phyloP scores from a whole-genome alignment of 2,888 invertebrate species.

The Pammene aurita region DNA sequence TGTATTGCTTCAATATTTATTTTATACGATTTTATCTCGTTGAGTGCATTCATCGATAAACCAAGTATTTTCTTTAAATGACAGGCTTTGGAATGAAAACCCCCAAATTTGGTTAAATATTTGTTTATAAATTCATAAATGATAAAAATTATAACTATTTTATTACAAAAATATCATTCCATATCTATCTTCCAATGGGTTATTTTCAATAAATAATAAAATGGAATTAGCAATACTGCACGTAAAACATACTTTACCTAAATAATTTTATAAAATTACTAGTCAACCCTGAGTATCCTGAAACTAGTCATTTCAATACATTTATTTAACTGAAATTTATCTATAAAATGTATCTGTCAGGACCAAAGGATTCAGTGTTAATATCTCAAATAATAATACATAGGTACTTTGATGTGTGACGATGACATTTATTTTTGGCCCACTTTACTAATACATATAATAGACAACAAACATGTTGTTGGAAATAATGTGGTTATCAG shows the following conservation, averaged over 20 bases:
- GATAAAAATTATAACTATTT: slow-evolving; percentile 25
- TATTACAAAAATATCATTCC: slow-evolving; percentile 28
- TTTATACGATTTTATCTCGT: neutral
- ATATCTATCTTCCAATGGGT: slow-evolving; percentile 30
- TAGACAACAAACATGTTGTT: neutral
- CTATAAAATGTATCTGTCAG: neutral
- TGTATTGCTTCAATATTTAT: slow-evolving; percentile 14
- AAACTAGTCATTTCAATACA: too few species aligned
- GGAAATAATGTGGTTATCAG: too few species aligned
- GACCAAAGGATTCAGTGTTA: slow-evolving; percentile 1
- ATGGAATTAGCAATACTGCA: slow-evolving; percentile 50
- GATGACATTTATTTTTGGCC: neutral
- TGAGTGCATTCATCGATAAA: neutral
- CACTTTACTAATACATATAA: neutral
- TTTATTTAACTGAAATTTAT: neutral
- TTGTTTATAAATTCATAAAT: slow-evolving; percentile 23
- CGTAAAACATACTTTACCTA: slow-evolving; percentile 47
- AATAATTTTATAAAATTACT: slow-evolving; percentile 51
- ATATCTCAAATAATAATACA: neutral
- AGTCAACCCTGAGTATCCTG: too few species aligned
- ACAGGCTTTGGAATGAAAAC: slow-evolving; percentile 19
- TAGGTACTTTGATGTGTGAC: neutral
- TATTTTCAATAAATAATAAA: slow-evolving; percentile 44
- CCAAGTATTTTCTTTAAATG: slow-evolving; percentile 6
- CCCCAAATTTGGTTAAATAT: slow-evolving; percentile 19